phyloP scores from a whole-genome alignment of 2,888 invertebrate species.

The Shargacucullia verbasci region DNA sequence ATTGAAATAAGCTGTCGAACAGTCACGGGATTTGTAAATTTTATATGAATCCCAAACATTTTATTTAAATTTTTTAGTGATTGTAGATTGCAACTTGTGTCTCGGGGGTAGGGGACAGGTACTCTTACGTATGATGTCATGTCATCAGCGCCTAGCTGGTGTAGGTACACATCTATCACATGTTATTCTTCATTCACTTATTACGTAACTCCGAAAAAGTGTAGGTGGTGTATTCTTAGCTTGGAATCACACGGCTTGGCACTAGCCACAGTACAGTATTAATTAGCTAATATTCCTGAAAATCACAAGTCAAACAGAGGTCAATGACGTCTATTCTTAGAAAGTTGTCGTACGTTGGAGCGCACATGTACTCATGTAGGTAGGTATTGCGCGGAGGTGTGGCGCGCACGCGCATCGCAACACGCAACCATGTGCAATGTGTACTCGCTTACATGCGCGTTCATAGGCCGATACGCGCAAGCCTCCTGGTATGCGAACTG shows the following conservation, averaged over 20 bases:
- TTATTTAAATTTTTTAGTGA: no score
- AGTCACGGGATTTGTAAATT: no score
- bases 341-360: slow-evolving; percentile 66
- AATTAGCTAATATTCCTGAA: slow-evolving; percentile 2
- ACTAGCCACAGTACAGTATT: slow-evolving; percentile 4
- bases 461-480: no score
- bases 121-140: no score
- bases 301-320: slow-evolving; percentile 54
- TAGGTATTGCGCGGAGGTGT: slow-evolving; percentile 70
- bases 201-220: not conserved
- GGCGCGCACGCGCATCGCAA: slow-evolving; percentile 67
- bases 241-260: slow-evolving; percentile 14
- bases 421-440: slow-evolving; percentile 55
- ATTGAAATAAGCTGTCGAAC: no score
- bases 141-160: not conserved
- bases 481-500: slow-evolving; percentile 31
- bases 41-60: no score
- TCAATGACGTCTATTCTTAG: slow-evolving; percentile 75
- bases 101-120: no score
- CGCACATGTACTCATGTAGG: slow-evolving; percentile 49
- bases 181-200: not conserved
- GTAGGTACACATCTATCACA: not conserved
- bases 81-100: no score
- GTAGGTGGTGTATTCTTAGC: not conserved
- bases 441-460: slow-evolving; percentile 2